A percentile compares a stretch with the other conserved stretches of the same genome.
Evolutionary conservation across 2,888 invertebrate species (phyloP).

Genomic region (Xestia c-nigrum): DNA sequence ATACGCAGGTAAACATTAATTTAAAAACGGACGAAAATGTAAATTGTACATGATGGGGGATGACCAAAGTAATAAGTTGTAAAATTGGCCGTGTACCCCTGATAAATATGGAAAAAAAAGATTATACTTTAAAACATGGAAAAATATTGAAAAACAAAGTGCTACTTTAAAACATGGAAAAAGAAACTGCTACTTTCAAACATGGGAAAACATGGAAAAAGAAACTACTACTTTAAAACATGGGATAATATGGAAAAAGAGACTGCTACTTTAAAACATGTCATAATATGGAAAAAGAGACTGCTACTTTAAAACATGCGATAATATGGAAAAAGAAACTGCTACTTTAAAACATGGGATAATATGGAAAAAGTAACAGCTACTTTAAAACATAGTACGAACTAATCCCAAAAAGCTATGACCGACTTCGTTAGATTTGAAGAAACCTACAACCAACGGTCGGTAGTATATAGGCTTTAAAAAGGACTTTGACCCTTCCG

Average conservation of each 20-base stretch:
- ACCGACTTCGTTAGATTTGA: background rate
- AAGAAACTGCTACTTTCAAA: background rate
- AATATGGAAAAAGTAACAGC: background rate
- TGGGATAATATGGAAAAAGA: background rate
- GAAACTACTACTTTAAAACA: background rate
- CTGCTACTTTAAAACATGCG: background rate
- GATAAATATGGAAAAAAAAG: background rate
- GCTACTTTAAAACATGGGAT: background rate
- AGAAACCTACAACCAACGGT: background rate
- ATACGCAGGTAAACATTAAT: conserved; percentile 1
- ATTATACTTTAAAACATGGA: background rate
- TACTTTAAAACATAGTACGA: background rate
- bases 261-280: background rate
- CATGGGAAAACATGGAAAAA: too few relatives aligned
- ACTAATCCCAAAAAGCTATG: too few relatives aligned
- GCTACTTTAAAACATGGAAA: background rate
- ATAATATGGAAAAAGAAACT: background rate
- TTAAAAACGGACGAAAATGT: conserved; percentile 16
- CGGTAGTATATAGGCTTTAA: background rate
- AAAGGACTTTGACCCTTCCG: background rate
- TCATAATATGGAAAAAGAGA: too few relatives aligned
- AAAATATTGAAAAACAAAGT: too few relatives aligned
- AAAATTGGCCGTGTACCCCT: background rate
- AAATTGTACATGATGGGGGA: background rate
- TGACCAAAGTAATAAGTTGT: background rate